A percentile compares a stretch with the other conserved stretches of the same genome.
These are phyloP conservation scores for Myodes glareolus DNA, from an alignment of 2,113 vertebrate genomes.

Conservation along the genomic window DNA sequence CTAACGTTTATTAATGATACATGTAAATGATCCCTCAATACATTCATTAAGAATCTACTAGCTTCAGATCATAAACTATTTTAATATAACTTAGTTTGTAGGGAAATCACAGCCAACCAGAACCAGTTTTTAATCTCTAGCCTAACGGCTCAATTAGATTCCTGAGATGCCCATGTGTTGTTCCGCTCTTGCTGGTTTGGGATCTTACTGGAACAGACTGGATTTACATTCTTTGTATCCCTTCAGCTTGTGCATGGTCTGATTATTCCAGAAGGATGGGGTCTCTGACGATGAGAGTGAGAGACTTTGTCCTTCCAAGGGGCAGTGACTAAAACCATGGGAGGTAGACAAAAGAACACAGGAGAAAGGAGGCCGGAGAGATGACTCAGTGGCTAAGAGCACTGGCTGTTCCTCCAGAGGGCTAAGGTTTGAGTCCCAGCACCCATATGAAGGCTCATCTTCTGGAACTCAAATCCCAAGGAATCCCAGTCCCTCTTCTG, in stretches of 20 bases:
- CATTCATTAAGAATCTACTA: not conserved
- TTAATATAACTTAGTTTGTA: not conserved
- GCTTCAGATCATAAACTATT: conserved; percentile 6
- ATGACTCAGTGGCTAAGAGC: not conserved
- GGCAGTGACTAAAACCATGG: not conserved
- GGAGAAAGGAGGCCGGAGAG: not conserved
- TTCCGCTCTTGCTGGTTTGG: not conserved
- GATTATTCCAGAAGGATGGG: not conserved
- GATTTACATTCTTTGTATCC: not conserved
- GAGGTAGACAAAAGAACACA: not conserved
- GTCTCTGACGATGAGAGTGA: not conserved
- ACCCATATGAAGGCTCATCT: not conserved
- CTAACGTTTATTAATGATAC: not conserved
- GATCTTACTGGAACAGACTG: not conserved
- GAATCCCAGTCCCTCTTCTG: not conserved
- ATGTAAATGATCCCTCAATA: not conserved
- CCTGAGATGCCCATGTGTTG: too few species aligned
- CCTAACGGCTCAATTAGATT: not conserved
- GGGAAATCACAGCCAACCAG: not conserved
- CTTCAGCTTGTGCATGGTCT: not conserved
- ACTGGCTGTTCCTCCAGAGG: not conserved
- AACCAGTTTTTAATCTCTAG: not conserved
- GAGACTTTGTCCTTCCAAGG: not conserved
- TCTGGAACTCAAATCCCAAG: not conserved
- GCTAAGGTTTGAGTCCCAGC: not conserved